Base-by-base conservation (phyloP, 1,140 invertebrate species). In the Platyura marginata region DNA sequence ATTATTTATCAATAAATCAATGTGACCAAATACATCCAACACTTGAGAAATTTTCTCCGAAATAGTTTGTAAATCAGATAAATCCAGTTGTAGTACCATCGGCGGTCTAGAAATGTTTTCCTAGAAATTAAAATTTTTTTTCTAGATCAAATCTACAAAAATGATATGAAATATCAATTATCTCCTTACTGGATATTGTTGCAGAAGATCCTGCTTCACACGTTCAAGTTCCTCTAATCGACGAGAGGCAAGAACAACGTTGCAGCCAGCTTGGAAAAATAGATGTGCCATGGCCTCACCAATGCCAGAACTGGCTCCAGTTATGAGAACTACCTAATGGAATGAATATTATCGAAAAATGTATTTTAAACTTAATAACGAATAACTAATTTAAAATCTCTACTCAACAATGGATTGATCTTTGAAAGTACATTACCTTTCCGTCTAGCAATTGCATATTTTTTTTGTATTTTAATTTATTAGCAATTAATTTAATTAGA, bases 1-100 rank as follows among this genome's bases (percentile, higher is more conserved):
- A 74, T 95, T 95, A 57, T 95, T 94, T 18, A 96, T 75, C 2
- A 96, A 61, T 53, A 95, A 80, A 66, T 96, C 90, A 44, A 95
- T 75, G 44, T 70, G 62, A 6, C 77, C 81, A 66, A 81, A 77
- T 33, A 73, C 65, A 15, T 65, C 61, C 48, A 85, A 48, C 21
- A 81, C 73, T 50, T 79, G 75, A 43, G 68, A 54, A 1, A 79
- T 70, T 62, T 78, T 72, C 21, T 53, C 47, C 21, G 71, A 64
- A 32, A 93, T 59, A 21, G 64, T 60, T 41, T 76, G 67, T 3
- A 85, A 51, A 49, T 93, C 74, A 21, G 70, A 64, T 29, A 95
- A 61, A 66, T 96, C 90, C 40, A 95, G 54, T 18, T 71, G 59
- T n/a, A n/a, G n/a, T n/a, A n/a, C n/a, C n/a, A n/a, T n/a, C n/a